Evolutionary conservation across 1,140 invertebrate genomes (phyloP).

Genomic region (Physella acuta): DNA sequence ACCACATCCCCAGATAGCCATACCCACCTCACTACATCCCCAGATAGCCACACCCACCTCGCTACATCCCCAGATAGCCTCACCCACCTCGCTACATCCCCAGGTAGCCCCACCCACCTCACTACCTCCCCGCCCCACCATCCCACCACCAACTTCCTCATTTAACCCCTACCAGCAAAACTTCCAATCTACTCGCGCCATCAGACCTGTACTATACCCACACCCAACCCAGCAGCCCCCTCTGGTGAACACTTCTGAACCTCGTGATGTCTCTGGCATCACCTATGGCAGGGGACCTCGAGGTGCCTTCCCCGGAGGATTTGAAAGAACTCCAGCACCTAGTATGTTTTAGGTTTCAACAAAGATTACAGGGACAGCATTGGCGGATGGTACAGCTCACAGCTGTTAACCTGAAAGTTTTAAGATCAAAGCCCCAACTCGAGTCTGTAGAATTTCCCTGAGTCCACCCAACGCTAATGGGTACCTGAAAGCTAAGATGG

Average conservation of each 20-base stretch:
- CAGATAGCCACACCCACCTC: not conserved
- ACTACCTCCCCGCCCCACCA: no score
- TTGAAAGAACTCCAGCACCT: constrained; percentile 20
- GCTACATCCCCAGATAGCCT: not conserved
- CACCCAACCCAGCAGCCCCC: not conserved
- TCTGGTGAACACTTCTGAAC: not conserved
- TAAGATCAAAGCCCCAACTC: no score
- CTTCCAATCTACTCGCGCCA: no score
- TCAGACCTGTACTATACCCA: no score
- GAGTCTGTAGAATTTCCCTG: no score
- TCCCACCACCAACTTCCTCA: no score
- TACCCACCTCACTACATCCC: not conserved
- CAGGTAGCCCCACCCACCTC: not conserved
- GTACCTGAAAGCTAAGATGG: no score
- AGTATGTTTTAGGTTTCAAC: constrained; percentile 13
- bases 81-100: not conserved
- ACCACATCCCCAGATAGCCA: not conserved
- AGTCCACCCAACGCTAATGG: no score
- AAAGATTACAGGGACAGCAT: no score
- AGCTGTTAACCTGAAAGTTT: no score
- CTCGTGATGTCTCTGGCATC: not conserved
- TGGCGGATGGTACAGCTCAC: no score
- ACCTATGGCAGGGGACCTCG: constrained; percentile 8
- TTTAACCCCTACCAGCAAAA: no score
- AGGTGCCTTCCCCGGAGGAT: constrained; percentile 18